Percentiles rank a stretch among this genome's conserved stretches.
Evolutionary conservation across 1,140 invertebrate species (phyloP).

Genomic region (Asbolus verrucosus): DNA sequence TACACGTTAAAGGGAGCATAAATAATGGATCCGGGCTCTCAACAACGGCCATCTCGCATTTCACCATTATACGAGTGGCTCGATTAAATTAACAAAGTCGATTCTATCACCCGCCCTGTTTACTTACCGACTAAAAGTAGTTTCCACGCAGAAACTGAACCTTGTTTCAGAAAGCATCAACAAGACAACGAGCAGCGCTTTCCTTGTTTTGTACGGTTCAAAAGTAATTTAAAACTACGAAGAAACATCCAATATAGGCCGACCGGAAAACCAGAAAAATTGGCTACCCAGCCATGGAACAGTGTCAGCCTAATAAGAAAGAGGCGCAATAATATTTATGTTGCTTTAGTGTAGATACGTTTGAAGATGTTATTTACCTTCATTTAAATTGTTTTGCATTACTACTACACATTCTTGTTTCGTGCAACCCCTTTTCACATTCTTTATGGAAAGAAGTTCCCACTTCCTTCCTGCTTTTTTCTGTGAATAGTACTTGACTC

Average conservation of each 20-base stretch:
- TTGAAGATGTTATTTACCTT: no score
- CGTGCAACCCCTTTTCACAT: no score
- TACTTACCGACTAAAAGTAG: neutral
- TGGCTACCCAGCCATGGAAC: slow-evolving; percentile 10
- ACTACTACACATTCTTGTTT: no score
- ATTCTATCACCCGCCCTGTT: neutral
- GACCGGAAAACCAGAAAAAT: no score
- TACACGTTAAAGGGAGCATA: slow-evolving; percentile 15
- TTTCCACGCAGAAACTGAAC: neutral
- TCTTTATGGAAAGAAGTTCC: no score
- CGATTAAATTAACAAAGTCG: slow-evolving; percentile 2
- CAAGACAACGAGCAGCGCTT: no score
- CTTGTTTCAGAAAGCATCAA: neutral
- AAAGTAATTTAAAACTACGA: slow-evolving; percentile 2
- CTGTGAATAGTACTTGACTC: no score
- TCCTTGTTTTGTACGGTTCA: neutral
- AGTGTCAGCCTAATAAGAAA: neutral
- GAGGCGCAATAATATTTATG: no score
- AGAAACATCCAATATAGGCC: neutral
- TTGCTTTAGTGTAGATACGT: no score
- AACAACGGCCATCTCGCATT: slow-evolving; percentile 18
- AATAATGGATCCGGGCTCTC: slow-evolving; percentile 21
- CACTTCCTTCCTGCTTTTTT: no score
- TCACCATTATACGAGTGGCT: neutral
- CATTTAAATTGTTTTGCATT: no score